These are phyloP conservation scores for Pseudochirops cupreus DNA, from an alignment of 2,797 vertebrate species.

Conservation along the genomic window DNA sequence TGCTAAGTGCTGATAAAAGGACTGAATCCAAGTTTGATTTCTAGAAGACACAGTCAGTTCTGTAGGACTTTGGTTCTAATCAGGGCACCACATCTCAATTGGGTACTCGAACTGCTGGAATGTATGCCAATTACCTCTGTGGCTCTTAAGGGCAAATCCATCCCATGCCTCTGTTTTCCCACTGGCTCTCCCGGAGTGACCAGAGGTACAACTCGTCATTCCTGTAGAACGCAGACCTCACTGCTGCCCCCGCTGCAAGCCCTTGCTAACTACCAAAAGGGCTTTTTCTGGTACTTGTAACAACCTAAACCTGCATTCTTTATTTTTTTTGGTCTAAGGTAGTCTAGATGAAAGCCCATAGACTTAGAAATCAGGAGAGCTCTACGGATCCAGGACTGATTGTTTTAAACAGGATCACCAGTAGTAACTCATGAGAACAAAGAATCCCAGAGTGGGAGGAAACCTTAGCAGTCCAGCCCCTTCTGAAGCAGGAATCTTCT, in stretches of 20 bases:
- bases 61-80: neutral
- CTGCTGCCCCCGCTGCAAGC: neutral
- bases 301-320: neutral
- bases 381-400: neutral
- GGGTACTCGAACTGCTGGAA: conserved; percentile 39
- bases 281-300: neutral
- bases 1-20: conserved; percentile 9
- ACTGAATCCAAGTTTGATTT: neutral
- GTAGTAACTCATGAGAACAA: neutral
- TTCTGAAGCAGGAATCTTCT: neutral
- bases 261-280: neutral
- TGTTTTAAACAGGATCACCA: neutral
- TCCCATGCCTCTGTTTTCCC: neutral
- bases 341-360: neutral
- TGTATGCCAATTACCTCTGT: conserved; percentile 37
- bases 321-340: neutral
- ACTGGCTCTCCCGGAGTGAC: neutral
- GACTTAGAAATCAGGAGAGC: neutral
- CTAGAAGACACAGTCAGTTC: neutral
- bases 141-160: conserved; percentile 5
- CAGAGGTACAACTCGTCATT: neutral
- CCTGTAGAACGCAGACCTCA: neutral
- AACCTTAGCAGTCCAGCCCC: neutral
- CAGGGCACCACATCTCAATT: conserved; percentile 1
- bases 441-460: neutral